Evolutionary conservation across 1,140 invertebrate genomes (phyloP).

Genomic region (Caenorhabditis inopinata): DNA sequence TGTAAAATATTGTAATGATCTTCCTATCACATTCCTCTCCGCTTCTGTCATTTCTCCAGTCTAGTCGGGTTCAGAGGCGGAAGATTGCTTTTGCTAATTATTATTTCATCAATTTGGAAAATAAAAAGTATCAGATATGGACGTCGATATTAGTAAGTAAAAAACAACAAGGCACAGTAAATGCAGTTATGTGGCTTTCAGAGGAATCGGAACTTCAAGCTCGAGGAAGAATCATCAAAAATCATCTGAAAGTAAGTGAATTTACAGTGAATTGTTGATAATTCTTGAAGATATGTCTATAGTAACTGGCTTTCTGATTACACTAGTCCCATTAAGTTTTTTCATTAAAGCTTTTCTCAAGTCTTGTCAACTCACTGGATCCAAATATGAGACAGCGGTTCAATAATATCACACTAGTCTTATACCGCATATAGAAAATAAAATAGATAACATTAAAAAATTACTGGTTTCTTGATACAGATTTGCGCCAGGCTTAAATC

Average conservation of each 20-base stretch:
- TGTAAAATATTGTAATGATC: conserved; percentile 11
- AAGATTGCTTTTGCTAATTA: background rate
- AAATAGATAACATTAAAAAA: no score
- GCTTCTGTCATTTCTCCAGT: background rate
- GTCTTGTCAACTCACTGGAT: no score
- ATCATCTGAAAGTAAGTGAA: conserved; percentile 32
- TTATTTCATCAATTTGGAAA: background rate
- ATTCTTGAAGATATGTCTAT: no score
- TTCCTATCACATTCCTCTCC: conserved; percentile 19
- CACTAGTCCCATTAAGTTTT: no score
- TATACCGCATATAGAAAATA: no score
- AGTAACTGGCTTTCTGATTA: no score
- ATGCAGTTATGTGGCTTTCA: background rate
- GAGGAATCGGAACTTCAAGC: conserved; percentile 35
- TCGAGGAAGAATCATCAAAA: conserved; percentile 28
- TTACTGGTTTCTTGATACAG: no score
- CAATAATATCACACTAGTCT: no score
- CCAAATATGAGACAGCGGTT: no score
- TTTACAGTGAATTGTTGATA: no score
- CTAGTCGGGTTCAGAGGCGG: background rate
- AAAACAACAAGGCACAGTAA: background rate
- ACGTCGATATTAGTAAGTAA: conserved; percentile 3
- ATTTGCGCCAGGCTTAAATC: no score
- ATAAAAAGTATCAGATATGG: background rate
- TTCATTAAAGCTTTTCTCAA: no score